Evolutionary conservation across 2,888 invertebrate species (phyloP), one percentile per base, ranked within the genome.

Genomic region (Xanthia togata): DNA sequence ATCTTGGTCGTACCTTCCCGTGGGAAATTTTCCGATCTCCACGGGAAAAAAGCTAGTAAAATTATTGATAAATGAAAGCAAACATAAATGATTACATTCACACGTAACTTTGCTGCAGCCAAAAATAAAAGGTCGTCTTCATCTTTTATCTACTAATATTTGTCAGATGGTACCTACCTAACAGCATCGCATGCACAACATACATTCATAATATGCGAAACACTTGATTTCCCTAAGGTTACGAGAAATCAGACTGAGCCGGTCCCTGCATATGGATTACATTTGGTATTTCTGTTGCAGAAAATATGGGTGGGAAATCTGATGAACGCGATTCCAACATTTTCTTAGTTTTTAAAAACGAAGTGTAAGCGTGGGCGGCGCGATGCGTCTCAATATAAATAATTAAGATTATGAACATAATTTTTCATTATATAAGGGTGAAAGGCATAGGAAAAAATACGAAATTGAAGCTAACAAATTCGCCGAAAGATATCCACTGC

Each of bases 191-290:
- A 14, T 82, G 63, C 31, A 50, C 55, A 64, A 50, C 60, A 60
- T 50, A 23, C 31, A 31, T 2, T 14, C 11, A 55, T 62, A 81
- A 80, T 70, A 73, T 76, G 50, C 57, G 76, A 81, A 76, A 55
- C 64, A 60, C 23, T 38, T 76, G 85, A 82, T 82, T 82, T 85
- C 85, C 82, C 82, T 50, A 70, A 76, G 85, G 85, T 38, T 62
- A 23, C 59, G 44, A 55, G 9, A 84, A 85, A 84, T 81, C 81
- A 63, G 81, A 81, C n/a, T 26, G 31, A 41, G 62, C 62, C 41
- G 50, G 38, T 41, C 14, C 84, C 76, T 71, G 23, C 41, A 84
- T 81, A 31, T 5, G 70, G 57, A 70, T 70, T 55, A 64, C 68
- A 26, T 50, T 78, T 55, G n/a, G 55, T 47, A 70, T 78, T 55